Percentiles rank a stretch among this genome's conserved stretches.
These are phyloP conservation scores for Nothoprocta pentlandii DNA, from an alignment of 2,113 vertebrate species.

Conservation along the genomic window DNA sequence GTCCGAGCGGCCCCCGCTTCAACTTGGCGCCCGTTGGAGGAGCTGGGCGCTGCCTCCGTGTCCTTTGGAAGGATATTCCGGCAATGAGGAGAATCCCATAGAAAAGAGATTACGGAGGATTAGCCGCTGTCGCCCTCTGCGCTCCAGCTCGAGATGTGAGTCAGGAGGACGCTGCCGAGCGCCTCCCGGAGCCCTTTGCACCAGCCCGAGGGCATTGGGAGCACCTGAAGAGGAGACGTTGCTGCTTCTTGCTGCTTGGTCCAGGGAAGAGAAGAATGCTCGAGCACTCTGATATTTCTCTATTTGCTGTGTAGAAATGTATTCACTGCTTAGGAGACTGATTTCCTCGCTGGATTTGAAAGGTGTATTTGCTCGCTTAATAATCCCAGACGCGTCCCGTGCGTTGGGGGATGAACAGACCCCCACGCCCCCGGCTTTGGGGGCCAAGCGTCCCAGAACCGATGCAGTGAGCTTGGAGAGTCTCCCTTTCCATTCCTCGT, in stretches of 20 bases:
- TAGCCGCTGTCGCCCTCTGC: background rate
- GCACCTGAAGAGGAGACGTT: background rate
- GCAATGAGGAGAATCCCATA: background rate
- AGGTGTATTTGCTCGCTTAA: background rate
- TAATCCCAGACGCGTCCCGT: background rate
- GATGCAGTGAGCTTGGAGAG: background rate
- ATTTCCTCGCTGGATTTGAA: background rate
- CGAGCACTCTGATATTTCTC: background rate
- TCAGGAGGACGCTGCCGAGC: conserved; percentile 26
- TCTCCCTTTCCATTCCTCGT: background rate
- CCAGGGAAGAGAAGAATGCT: background rate
- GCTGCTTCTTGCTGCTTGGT: background rate
- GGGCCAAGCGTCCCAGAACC: too few relatives aligned
- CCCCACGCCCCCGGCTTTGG: fast-evolving
- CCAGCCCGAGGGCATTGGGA: background rate
- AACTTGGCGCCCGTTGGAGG: background rate
- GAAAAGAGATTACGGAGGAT: conserved; percentile 35
- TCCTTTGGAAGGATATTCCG: conserved; percentile 24
- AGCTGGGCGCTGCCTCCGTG: background rate
- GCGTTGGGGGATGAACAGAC: background rate
- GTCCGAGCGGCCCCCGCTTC: fast-evolving
- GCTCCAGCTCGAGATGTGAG: background rate
- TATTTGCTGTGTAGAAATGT: too few relatives aligned
- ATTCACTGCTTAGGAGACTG: background rate
- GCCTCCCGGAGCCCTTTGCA: background rate